Conservation (phyloP, 2,113 vertebrate species). For the Nibea coibor region DNA sequence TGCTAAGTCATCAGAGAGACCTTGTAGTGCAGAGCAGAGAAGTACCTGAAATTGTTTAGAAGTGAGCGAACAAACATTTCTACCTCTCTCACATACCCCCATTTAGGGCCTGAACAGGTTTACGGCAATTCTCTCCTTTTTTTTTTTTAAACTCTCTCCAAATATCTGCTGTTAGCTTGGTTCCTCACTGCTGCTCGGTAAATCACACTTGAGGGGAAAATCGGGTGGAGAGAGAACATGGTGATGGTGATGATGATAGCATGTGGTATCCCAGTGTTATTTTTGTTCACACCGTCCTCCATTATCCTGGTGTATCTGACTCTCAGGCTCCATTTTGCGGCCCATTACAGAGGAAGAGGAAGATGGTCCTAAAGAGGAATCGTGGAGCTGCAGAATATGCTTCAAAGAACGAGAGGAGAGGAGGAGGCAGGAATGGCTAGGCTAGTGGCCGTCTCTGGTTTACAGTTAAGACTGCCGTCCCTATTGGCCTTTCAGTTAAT, state of each 20-base stretch:
- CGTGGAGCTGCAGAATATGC: conserved; percentile 27
- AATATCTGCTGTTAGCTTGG: conserved; percentile 48
- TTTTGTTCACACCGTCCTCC: conserved; percentile 67
- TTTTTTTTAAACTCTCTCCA: conserved; percentile 56
- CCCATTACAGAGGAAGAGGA: conserved; percentile 70
- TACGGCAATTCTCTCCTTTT: conserved; percentile 39
- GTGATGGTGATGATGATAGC: conserved; percentile 62
- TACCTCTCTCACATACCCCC: conserved; percentile 35
- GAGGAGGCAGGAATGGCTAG: conserved; percentile 8
- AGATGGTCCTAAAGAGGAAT: conserved; percentile 63
- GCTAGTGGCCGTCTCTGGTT: conserved; percentile 17
- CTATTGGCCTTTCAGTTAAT: conserved; percentile 29
- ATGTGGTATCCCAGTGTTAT: conserved; percentile 65
- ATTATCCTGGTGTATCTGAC: conserved; percentile 65
- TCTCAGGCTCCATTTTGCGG: conserved; percentile 74
- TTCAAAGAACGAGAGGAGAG: conserved; percentile 41
- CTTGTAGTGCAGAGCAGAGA: conserved; percentile 58
- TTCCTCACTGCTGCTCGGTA: conserved; percentile 50
- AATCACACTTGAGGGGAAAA: conserved; percentile 67
- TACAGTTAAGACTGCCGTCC: conserved; percentile 17
- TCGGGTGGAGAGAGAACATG: conserved; percentile 51
- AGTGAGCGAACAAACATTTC: conserved; percentile 60
- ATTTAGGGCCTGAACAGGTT: conserved; percentile 50
- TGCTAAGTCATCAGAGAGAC: conserved; percentile 69
- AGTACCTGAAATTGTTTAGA: conserved; percentile 51